Conservation (phyloP, 1,140 invertebrate species). For the silkworm (Bombyx mori) region ASM3026992v2 NC_085124.1:15020501-15021000, state of each 20-base stretch:
- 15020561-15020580: not conserved
- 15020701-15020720: too few species aligned
- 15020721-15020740: not conserved
- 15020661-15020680: too few species aligned
- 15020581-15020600: too few species aligned
- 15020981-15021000: too few species aligned
- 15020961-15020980: too few species aligned
- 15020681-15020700: too few species aligned
- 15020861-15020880: not conserved
- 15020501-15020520: slow-evolving; percentile 49
- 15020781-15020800: slow-evolving; percentile 7
- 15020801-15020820: slow-evolving; percentile 1
- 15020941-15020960: too few species aligned
- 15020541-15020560: slow-evolving; percentile 8
- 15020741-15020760: slow-evolving; percentile 1
- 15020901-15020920: not conserved
- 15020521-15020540: slow-evolving; percentile 8
- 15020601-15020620: too few species aligned
- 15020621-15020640: too few species aligned
- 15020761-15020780: not conserved
- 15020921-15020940: too few species aligned
- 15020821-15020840: slow-evolving; percentile 4
- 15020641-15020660: too few species aligned
- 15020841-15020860: slow-evolving; percentile 1
- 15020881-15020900: slow-evolving; percentile 1